Conservation (phyloP, 2,888 invertebrate species). For the Belgica antarctica region DNA sequence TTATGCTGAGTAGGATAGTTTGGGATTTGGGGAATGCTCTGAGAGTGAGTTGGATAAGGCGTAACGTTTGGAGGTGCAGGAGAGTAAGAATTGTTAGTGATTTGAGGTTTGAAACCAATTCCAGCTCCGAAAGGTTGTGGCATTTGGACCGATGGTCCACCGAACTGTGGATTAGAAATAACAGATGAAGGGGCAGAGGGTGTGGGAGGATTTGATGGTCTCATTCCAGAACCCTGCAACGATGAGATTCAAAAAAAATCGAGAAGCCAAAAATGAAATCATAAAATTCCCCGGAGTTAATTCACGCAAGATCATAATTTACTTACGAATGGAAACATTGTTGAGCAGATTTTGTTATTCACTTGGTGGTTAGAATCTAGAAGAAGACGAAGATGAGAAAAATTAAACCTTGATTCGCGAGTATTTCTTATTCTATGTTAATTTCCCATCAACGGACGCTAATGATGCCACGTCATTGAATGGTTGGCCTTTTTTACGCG, state of each 20-base stretch:
- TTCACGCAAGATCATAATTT: not conserved
- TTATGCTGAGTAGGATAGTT: not conserved
- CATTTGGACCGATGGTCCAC: not conserved
- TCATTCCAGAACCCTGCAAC: constrained; percentile 6
- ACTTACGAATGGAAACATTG: constrained; percentile 33
- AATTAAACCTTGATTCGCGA: not conserved
- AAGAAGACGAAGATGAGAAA: not conserved
- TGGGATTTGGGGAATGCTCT: not conserved
- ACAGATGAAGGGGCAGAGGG: not conserved
- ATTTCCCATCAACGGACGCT: too few relatives aligned
- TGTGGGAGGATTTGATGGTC: not conserved
- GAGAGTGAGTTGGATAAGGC: not conserved
- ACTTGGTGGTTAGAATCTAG: constrained; percentile 5
- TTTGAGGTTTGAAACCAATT: not conserved
- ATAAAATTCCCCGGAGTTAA: not conserved
- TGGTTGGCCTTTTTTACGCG: too few relatives aligned
- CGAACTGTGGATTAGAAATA: not conserved
- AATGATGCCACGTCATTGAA: constrained; percentile 21
- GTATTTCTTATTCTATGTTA: not conserved
- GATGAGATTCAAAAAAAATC: not conserved
- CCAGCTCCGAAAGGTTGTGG: not conserved
- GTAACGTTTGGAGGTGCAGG: not conserved
- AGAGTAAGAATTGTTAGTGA: too few relatives aligned
- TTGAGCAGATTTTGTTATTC: not conserved
- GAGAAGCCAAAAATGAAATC: not conserved